Percentiles rank a stretch among this genome's conserved stretches.
phyloP scores from a whole-genome alignment of 2,888 invertebrate species.

The Idaea dimidiata region DNA sequence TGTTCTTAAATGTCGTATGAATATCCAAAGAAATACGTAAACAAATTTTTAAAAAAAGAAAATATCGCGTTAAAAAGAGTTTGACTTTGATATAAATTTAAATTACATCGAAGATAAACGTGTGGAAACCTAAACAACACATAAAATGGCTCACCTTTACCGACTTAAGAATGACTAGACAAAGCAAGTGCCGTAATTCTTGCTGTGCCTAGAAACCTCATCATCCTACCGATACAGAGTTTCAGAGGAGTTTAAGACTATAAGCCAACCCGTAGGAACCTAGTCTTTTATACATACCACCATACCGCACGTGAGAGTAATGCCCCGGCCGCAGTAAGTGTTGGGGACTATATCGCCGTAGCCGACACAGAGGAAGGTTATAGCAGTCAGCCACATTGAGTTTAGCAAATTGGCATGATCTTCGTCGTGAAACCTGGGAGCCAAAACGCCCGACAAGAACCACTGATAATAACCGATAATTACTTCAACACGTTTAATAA shows the following conservation, averaged over 20 bases:
- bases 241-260: slow-evolving; percentile 35
- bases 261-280: slow-evolving; percentile 60
- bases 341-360: slow-evolving; percentile 99
- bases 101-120: slow-evolving; percentile 50
- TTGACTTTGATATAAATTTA: slow-evolving; percentile 72
- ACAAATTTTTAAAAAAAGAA: slow-evolving; percentile 37
- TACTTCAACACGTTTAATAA: slow-evolving; percentile 25
- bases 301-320: slow-evolving; percentile 99
- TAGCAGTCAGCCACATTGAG: slow-evolving; percentile 99
- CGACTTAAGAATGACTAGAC: slow-evolving; percentile 58
- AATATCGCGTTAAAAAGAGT: slow-evolving; percentile 60
- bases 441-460: slow-evolving; percentile 80
- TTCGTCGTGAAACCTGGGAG: slow-evolving; percentile 96
- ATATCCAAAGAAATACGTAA: slow-evolving; percentile 49
- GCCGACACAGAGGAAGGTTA: slow-evolving; percentile 99
- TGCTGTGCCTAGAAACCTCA: slow-evolving; percentile 54
- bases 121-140: slow-evolving; percentile 55
- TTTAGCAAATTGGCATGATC: slow-evolving; percentile 99
- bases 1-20: slow-evolving; percentile 33
- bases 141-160: slow-evolving; percentile 82
- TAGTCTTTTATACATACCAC: slow-evolving; percentile 91
- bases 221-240: slow-evolving; percentile 37
- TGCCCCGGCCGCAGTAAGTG: slow-evolving; percentile 99
- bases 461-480: slow-evolving; percentile 68
- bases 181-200: slow-evolving; percentile 56